Base-by-base conservation (phyloP, 2,888 invertebrate species). In the Allygus modestus region DNA sequence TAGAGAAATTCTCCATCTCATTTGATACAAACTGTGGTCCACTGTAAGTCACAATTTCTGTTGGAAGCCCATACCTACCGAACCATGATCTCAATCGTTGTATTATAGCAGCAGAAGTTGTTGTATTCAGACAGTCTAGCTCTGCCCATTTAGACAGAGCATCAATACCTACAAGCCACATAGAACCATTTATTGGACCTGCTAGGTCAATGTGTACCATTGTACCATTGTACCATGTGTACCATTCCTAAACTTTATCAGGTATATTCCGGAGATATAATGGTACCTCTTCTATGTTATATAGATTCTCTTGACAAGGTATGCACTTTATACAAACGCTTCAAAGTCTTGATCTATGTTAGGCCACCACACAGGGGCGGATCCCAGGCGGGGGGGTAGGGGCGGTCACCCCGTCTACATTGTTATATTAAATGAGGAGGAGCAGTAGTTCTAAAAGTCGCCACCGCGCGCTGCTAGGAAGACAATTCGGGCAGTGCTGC, bases 131-230 rank as follows among this genome's bases (percentile, higher is more conserved):
- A 26, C 61, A n/a, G 1, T 75, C 79, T 17, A 84, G 51, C 58
- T 84, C 84, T 17, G 81, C 65, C 71, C 81, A 81, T 46, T 84
- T 84, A 1, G 65, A 61, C 81, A 65, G n/a, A n/a, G n/a, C n/a
- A n/a, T n/a, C n/a, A n/a, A n/a, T n/a, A n/a, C n/a, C 51, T 0
- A 84, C 77, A 20, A 84, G 43, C 84, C 81, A 84, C 43, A 31
- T 51, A 11, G 17, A 43, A 15, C 81, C 71, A 61, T 58, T 23
- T 15, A 84, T 23, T 17, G 84, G 84, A 12, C 84, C 84, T 15
- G 61, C 79, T n/a, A 81, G 23, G 81, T 84, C 81, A 31, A 84
- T 17, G 51, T 84, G 81, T 28, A 84, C 51, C 15, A 26, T 23
- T 54, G 15, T 17, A 43, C 79, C 17, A 79, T n/a, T 41, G 20